Evolutionary conservation across 2,797 vertebrate species (phyloP).

Genomic region (Simalia tracyae): DNA sequence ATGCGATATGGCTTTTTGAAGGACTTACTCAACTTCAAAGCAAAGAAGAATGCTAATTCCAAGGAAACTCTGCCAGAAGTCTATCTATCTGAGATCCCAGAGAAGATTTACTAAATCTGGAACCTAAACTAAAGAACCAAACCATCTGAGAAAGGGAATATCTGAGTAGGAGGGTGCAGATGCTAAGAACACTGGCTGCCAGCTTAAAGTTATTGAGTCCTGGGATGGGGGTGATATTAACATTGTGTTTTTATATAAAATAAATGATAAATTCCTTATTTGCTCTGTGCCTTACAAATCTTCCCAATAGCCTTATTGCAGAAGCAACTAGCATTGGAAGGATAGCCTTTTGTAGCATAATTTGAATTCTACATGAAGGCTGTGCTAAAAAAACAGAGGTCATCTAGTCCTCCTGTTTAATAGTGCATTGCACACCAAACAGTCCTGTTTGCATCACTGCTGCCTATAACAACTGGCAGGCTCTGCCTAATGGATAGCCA

Average conservation of each 20-base stretch:
- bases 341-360: conserved; percentile 6
- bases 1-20: not conserved
- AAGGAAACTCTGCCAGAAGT: not conserved
- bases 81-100: conserved; percentile 17
- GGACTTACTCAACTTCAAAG: not conserved
- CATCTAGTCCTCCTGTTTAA: conserved; percentile 16
- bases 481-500: conserved; percentile 59
- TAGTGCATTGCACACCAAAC: conserved; percentile 24
- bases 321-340: not conserved
- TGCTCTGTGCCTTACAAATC: not conserved
- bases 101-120: conserved; percentile 44
- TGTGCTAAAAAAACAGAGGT: conserved; percentile 1
- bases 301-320: not conserved
- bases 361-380: conserved; percentile 28
- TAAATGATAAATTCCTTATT: not conserved
- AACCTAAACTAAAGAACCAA: not conserved
- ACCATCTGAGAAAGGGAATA: not conserved
- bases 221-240: not conserved
- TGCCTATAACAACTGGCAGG: conserved; percentile 38
- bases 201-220: not conserved
- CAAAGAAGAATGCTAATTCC: not conserved
- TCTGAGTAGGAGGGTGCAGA: not conserved
- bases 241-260: not conserved
- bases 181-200: not conserved
- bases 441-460: not conserved